Conservation (phyloP, 2,888 invertebrate genomes). For the Trichopoda pennipes region DNA sequence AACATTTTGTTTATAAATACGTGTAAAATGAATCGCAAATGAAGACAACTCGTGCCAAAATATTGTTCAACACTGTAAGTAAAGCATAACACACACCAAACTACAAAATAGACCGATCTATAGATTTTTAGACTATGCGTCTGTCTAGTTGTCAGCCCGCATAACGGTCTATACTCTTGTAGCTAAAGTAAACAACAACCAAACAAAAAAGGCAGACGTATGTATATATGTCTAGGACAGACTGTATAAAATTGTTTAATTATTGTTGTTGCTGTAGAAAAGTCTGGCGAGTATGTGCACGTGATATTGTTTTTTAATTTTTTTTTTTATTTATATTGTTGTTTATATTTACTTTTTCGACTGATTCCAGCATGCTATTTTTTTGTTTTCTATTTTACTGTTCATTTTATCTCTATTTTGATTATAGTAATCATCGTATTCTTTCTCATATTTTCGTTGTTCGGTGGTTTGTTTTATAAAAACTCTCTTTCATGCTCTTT, state of each 20-base stretch:
- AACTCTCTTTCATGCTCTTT: neutral
- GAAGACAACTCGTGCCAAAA: conserved; percentile 29
- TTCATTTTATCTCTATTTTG: conserved; percentile 41
- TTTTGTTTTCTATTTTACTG: conserved; percentile 27
- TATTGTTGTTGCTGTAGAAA: conserved; percentile 49
- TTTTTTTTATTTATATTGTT: conserved; percentile 48
- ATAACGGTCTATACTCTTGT: conserved; percentile 27
- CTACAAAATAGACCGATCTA: neutral
- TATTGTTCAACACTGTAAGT: conserved; percentile 15
- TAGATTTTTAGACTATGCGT: conserved; percentile 2
- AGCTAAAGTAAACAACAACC: neutral
- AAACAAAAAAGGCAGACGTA: conserved; percentile 28
- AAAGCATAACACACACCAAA: conserved; percentile 19
- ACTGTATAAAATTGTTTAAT: conserved; percentile 40
- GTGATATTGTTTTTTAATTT: conserved; percentile 59
- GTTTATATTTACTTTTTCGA: conserved; percentile 50
- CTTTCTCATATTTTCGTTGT: conserved; percentile 33
- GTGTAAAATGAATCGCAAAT: conserved; percentile 2
- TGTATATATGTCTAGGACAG: conserved; percentile 38
- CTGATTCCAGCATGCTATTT: conserved; percentile 29
- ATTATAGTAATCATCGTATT: conserved; percentile 20
- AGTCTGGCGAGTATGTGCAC: conserved; percentile 64
- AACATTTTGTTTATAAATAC: neutral
- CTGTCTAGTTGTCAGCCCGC: conserved; percentile 17
- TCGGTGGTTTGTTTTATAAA: neutral